Percentiles rank a stretch among this genome's conserved stretches.
Evolutionary conservation across 2,113 vertebrate species (phyloP).

Genomic region (Oncorhynchus keta): DNA sequence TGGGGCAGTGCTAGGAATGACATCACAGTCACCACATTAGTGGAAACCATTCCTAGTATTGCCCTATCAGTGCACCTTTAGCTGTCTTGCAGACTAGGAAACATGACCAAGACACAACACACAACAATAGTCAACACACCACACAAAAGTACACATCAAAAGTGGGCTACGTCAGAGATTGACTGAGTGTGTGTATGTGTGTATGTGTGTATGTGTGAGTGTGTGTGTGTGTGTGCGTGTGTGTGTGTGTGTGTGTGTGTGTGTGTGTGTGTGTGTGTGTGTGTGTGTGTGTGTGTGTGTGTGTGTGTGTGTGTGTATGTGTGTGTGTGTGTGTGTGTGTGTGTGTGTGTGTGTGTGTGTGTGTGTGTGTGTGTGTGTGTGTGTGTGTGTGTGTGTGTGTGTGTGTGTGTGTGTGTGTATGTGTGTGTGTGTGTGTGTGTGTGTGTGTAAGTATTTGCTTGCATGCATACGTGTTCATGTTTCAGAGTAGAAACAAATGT

Average conservation of each 20-base stretch:
- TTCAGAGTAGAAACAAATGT: too few relatives aligned
- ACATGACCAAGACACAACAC: too few relatives aligned
- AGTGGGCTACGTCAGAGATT: constrained; percentile 27
- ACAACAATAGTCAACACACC: neutral
- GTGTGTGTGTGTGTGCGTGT: neutral
- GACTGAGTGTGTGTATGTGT: neutral
- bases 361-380: neutral
- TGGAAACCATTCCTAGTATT: neutral
- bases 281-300: neutral
- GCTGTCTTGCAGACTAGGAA: too few relatives aligned
- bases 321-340: neutral
- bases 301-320: neutral
- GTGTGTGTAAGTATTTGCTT: neutral
- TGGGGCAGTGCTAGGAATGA: neutral
- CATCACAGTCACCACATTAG: neutral
- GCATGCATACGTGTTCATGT: too few relatives aligned
- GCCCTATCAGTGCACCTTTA: too few relatives aligned
- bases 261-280: constrained; percentile 12
- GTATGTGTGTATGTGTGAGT: neutral
- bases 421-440: neutral
- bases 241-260: neutral
- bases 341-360: neutral
- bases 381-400: constrained; percentile 9
- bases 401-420: neutral
- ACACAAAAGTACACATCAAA: neutral